phyloP scores from a whole-genome alignment of 2,888 invertebrate species.

The Watsonalla binaria region DNA sequence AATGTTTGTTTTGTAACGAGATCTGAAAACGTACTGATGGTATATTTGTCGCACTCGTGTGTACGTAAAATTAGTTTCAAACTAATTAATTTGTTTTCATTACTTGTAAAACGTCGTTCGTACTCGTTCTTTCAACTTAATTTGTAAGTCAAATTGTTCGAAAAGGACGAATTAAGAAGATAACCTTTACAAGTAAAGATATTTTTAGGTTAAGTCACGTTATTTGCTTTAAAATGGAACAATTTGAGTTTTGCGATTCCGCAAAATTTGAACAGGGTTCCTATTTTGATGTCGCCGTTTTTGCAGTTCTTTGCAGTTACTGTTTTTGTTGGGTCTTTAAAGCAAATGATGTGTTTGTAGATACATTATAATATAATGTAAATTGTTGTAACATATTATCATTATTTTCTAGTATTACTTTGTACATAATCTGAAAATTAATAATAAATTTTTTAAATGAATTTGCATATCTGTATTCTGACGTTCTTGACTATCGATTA shows the following conservation, averaged over 20 bases:
- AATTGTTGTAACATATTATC: conserved; percentile 60
- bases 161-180: conserved; percentile 11
- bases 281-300: not conserved
- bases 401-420: conserved; percentile 42
- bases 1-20: conserved; percentile 24
- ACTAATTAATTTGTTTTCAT: not conserved
- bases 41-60: conserved; percentile 28
- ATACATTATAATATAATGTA: conserved; percentile 42
- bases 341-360: conserved; percentile 23
- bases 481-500: conserved; percentile 45
- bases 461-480: conserved; percentile 63
- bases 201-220: not conserved
- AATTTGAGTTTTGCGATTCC: not conserved
- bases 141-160: conserved; percentile 26
- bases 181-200: not conserved
- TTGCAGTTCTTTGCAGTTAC: not conserved
- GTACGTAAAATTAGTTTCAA: conserved; percentile 13
- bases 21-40: conserved; percentile 40
- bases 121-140: conserved; percentile 22
- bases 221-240: not conserved
- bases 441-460: conserved; percentile 40
- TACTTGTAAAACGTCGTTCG: conserved; percentile 12
- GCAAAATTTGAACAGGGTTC: conserved; percentile 1
- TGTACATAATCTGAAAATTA: conserved; percentile 69
- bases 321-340: not conserved